Conservation (phyloP, 1,140 invertebrate species). For the Neodiprion fabricii region DNA sequence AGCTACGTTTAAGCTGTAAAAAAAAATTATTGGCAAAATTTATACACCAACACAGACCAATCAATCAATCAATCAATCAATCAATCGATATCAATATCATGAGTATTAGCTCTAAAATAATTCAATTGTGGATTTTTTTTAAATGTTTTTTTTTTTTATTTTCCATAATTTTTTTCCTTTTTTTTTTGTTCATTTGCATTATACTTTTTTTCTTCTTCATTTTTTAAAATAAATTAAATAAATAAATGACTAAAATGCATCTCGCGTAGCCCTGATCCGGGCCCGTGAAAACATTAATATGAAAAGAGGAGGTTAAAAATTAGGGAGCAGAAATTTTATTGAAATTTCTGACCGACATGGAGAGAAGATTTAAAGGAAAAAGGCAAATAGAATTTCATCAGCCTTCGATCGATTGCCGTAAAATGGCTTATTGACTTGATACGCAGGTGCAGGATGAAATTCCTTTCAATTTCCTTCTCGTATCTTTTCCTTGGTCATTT, state of each 20-base stretch:
- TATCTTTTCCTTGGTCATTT: background rate
- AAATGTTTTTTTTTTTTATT: background rate
- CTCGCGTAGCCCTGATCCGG: background rate
- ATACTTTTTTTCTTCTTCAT: background rate
- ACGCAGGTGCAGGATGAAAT: background rate
- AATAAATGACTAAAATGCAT: constrained; percentile 17
- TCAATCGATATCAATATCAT: constrained; percentile 5
- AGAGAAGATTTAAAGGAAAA: background rate
- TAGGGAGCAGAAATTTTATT: too few species aligned
- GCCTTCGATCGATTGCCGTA: background rate
- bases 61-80: background rate
- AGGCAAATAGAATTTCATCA: background rate
- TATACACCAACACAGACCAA: background rate
- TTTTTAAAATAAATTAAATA: constrained; percentile 10
- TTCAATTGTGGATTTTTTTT: background rate
- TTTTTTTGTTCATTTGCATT: background rate
- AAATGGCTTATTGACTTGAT: background rate
- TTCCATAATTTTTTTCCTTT: background rate
- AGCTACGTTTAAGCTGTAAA: constrained; percentile 7
- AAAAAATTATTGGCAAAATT: constrained; percentile 2
- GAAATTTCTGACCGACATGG: too few species aligned
- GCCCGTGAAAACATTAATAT: background rate
- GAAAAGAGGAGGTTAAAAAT: too few species aligned
- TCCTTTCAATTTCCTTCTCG: background rate
- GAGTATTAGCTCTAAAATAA: constrained; percentile 14